A percentile compares a stretch with the other conserved stretches of the same genome.
These are phyloP conservation scores for Addax nasomaculatus DNA, from an alignment of 2,113 vertebrate genomes.

Conservation along the genomic window DNA sequence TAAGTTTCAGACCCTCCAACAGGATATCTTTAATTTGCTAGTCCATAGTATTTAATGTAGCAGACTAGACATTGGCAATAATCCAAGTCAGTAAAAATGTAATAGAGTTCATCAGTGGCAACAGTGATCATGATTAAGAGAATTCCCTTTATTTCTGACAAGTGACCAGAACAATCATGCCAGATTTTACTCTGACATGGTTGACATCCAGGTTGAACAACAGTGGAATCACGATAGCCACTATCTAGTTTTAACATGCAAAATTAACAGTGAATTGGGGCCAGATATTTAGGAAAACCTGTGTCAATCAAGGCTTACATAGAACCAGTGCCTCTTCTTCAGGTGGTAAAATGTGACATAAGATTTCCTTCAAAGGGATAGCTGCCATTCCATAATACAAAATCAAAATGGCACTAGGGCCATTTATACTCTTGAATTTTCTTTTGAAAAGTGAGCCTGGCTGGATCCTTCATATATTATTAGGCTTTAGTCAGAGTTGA, in stretches of 20 bases:
- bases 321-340: not conserved
- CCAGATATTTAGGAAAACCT: not conserved
- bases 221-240: not conserved
- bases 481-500: not conserved
- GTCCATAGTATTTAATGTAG: not conserved
- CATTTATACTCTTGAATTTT: not conserved
- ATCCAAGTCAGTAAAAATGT: not conserved
- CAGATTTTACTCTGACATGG: not conserved
- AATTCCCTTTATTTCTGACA: not conserved
- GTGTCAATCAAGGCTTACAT: not conserved
- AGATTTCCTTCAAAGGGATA: not conserved
- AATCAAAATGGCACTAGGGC: not conserved
- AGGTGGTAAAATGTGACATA: not conserved
- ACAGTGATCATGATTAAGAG: not conserved
- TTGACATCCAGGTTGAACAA: not conserved
- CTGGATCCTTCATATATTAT: not conserved
- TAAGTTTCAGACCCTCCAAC: not conserved
- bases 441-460: not conserved
- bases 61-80: not conserved
- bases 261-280: not conserved
- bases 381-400: not conserved
- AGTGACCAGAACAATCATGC: not conserved
- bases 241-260: not conserved
- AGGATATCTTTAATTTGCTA: not conserved
- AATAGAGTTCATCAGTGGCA: not conserved